A percentile compares a stretch with the other conserved stretches of the same genome.
These are phyloP conservation scores for Stictocephala bisonia DNA, from an alignment of 2,888 invertebrate species.

Conservation along the genomic window DNA sequence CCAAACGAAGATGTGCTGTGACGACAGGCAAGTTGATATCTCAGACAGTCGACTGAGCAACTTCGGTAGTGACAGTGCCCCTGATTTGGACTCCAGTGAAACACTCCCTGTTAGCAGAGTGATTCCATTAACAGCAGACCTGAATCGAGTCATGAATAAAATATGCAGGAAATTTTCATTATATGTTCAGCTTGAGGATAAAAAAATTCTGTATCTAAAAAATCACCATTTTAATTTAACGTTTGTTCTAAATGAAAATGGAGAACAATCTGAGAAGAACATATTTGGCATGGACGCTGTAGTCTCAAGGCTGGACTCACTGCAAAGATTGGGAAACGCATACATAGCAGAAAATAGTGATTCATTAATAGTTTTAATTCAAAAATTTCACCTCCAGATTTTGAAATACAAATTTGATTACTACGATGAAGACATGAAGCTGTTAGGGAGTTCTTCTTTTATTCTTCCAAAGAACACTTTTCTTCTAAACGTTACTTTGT, in stretches of 20 bases:
- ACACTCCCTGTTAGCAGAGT: neutral
- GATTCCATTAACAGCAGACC: neutral
- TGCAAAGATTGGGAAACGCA: slow-evolving; percentile 13
- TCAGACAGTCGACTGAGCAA: slow-evolving; percentile 20
- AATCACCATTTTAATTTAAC: slow-evolving; percentile 1
- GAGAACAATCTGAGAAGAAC: neutral
- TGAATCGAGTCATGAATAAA: neutral
- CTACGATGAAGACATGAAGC: neutral
- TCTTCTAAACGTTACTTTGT: neutral
- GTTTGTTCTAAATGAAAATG: neutral
- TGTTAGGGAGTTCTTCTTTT: neutral
- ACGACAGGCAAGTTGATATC: neutral
- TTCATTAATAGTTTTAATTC: neutral
- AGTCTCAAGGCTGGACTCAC: neutral
- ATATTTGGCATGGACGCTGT: neutral
- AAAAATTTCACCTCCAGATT: neutral
- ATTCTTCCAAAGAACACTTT: neutral
- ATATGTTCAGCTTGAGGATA: neutral
- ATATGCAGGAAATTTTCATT: slow-evolving; percentile 7
- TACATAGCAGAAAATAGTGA: neutral
- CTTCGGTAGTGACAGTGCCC: slow-evolving; percentile 17
- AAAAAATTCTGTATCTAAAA: slow-evolving; percentile 6
- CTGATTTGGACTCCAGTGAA: neutral
- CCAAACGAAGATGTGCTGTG: neutral
- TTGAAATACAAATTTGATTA: neutral